A percentile compares a stretch with the other conserved stretches of the same genome.
Conservation (phyloP, 2,888 invertebrate genomes). For the Nesidiocoris tenuis region DNA sequence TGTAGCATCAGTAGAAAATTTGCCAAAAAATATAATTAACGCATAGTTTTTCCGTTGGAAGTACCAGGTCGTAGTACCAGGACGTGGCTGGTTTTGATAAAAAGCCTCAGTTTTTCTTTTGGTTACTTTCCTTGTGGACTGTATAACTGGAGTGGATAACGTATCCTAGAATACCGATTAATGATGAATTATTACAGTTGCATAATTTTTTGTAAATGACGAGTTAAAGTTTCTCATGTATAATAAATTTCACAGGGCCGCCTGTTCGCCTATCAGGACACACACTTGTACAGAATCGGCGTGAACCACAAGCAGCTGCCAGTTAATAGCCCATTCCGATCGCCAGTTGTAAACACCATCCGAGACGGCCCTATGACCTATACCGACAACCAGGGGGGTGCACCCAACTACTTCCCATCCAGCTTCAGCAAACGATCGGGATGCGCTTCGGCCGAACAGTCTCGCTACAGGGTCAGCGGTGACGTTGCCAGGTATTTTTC, state of each 20-base stretch:
- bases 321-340: constrained; percentile 80
- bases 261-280: constrained; percentile 84
- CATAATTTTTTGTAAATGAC: too few species aligned
- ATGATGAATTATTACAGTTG: too few species aligned
- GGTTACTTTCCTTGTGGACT: too few species aligned
- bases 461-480: constrained; percentile 64
- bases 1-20: too few species aligned
- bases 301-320: constrained; percentile 89
- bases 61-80: too few species aligned
- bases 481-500: constrained; percentile 64
- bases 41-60: too few species aligned
- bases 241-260: constrained; percentile 72
- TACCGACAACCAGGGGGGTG: constrained; percentile 74
- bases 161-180: too few species aligned
- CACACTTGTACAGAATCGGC: constrained; percentile 87
- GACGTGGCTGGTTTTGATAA: too few species aligned
- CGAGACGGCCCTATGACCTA: constrained; percentile 81
- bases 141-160: too few species aligned
- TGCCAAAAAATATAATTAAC: too few species aligned
- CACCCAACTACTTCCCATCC: constrained; percentile 95
- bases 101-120: too few species aligned
- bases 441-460: constrained; percentile 64
- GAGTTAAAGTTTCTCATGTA: too few species aligned
- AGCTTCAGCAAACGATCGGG: constrained; percentile 84
- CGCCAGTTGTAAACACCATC: constrained; percentile 68